phyloP scores from a whole-genome alignment of 2,113 vertebrate genomes.

The Mirounga angustirostris region DNA sequence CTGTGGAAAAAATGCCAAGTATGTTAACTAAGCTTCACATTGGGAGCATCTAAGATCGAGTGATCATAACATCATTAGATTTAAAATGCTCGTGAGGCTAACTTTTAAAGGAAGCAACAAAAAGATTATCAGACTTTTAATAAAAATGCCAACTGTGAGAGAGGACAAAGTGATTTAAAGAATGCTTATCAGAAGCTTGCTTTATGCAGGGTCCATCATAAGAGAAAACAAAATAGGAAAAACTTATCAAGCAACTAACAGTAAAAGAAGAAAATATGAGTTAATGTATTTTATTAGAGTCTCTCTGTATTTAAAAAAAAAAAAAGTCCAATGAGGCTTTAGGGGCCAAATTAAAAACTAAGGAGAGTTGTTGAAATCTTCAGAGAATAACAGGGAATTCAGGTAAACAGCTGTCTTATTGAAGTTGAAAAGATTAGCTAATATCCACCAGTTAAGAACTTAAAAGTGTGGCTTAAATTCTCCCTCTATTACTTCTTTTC shows the following conservation, averaged over 20 bases:
- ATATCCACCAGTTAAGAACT: slow-evolving; percentile 9
- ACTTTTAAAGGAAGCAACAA: slow-evolving; percentile 66
- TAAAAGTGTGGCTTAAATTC: slow-evolving; percentile 45
- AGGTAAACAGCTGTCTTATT: slow-evolving; percentile 32
- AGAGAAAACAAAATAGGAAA: not conserved
- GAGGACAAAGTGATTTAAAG: slow-evolving; percentile 4
- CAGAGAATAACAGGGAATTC: slow-evolving; percentile 10
- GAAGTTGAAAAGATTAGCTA: slow-evolving; percentile 55
- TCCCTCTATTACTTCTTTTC: slow-evolving; percentile 4
- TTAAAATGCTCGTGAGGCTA: slow-evolving; percentile 69
- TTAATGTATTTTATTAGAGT: slow-evolving; percentile 17
- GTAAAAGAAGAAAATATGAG: not conserved
- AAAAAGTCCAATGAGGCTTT: not conserved
- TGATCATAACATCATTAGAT: slow-evolving; percentile 78
- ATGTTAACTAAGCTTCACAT: slow-evolving; percentile 72
- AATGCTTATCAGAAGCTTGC: slow-evolving; percentile 14
- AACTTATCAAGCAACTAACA: not conserved
- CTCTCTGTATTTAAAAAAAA: not conserved
- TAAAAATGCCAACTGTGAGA: slow-evolving; percentile 55
- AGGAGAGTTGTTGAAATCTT: not conserved
- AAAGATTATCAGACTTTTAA: slow-evolving; percentile 49
- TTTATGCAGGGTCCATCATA: not conserved
- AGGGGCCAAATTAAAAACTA: slow-evolving; percentile 23
- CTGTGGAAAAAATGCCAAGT: slow-evolving; percentile 72
- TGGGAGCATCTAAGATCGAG: slow-evolving; percentile 71